phyloP scores from a whole-genome alignment of 2,113 vertebrate genomes.

The Embiotoca jacksoni region DNA sequence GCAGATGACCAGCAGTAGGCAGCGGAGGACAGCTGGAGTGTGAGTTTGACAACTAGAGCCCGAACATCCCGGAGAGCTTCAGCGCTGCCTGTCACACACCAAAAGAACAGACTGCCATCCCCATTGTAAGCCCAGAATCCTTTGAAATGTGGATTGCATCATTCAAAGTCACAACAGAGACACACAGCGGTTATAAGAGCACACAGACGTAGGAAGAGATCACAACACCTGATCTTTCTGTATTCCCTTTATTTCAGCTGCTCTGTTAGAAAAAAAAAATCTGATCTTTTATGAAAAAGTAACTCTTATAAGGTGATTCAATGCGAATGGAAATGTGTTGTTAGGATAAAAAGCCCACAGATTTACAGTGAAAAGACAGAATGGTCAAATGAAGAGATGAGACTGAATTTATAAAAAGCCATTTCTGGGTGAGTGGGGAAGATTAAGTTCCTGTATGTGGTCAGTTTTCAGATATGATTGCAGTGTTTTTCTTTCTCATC shows the following conservation, averaged over 20 bases:
- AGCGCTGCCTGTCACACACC: constrained; percentile 62
- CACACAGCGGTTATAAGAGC: constrained; percentile 41
- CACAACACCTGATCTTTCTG: constrained; percentile 13
- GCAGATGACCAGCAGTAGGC: constrained; percentile 59
- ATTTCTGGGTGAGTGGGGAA: constrained; percentile 20
- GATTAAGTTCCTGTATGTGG: constrained; percentile 10
- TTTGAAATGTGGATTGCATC: constrained; percentile 69
- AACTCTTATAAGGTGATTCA: constrained; percentile 1
- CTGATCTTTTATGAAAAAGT: not conserved
- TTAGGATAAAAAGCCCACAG: constrained; percentile 16
- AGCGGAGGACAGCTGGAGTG: constrained; percentile 63
- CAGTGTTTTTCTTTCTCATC: constrained; percentile 30
- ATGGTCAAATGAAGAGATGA: constrained; percentile 28
- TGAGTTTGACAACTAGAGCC: constrained; percentile 71
- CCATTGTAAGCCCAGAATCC: constrained; percentile 78
- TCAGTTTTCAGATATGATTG: constrained; percentile 13
- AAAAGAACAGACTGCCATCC: constrained; percentile 64
- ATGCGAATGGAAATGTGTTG: constrained; percentile 15
- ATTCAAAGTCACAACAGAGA: constrained; percentile 40
- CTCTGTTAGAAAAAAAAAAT: constrained; percentile 9
- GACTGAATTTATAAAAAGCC: constrained; percentile 38
- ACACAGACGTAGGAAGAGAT: constrained; percentile 43
- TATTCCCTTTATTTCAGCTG: constrained; percentile 42
- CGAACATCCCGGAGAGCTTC: constrained; percentile 73
- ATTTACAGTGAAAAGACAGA: constrained; percentile 21